A percentile compares a stretch with the other conserved stretches of the same genome.
Evolutionary conservation across 2,888 invertebrate genomes (phyloP).

Genomic region (Brenthis daphne): DNA sequence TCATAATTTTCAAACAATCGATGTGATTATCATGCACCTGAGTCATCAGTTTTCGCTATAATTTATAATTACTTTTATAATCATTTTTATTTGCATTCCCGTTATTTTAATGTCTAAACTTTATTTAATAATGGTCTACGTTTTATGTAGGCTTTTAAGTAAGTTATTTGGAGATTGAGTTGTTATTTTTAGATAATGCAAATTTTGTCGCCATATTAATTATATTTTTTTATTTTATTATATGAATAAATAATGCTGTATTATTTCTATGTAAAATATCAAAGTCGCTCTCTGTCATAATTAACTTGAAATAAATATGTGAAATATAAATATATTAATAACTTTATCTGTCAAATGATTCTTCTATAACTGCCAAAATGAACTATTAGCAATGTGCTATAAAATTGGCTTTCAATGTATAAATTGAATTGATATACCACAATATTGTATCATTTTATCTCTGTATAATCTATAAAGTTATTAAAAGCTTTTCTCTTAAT

Average conservation of each 20-base stretch:
- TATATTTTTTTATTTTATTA: slow-evolving; percentile 38
- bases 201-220: slow-evolving; percentile 41
- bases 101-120: slow-evolving; percentile 56
- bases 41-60: neutral
- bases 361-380: neutral
- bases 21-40: too few relatives aligned
- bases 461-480: slow-evolving; percentile 5
- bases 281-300: slow-evolving; percentile 11
- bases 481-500: neutral
- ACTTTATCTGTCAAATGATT: neutral
- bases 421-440: neutral
- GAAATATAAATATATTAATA: neutral
- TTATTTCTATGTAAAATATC: neutral
- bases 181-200: slow-evolving; percentile 35
- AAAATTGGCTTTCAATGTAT: neutral
- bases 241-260: slow-evolving; percentile 15
- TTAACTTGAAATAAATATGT: neutral
- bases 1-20: too few relatives aligned
- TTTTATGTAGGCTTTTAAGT: slow-evolving; percentile 78
- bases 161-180: slow-evolving; percentile 40
- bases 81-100: slow-evolving; percentile 44
- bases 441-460: slow-evolving; percentile 18
- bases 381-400: neutral
- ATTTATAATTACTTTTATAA: slow-evolving; percentile 3
- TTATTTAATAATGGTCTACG: slow-evolving; percentile 71